Evolutionary conservation across 2,797 vertebrate genomes (phyloP).

Genomic region (Gymnopithys bicolor): DNA sequence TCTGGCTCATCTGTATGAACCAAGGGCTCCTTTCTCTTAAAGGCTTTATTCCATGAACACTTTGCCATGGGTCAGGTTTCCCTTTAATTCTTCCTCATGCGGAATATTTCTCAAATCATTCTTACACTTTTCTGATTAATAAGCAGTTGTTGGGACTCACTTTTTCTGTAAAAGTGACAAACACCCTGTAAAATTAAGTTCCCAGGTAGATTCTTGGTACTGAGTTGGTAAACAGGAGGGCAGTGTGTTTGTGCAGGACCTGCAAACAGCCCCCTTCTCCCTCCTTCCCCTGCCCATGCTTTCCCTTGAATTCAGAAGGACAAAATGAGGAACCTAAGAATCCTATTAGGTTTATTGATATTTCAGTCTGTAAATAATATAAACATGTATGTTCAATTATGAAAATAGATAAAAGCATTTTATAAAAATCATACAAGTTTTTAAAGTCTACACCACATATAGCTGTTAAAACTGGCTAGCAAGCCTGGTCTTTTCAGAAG

Average conservation of each 20-base stretch:
- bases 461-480: slow-evolving; percentile 1
- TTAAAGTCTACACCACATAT: rapidly evolving
- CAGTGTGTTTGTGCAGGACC: not conserved
- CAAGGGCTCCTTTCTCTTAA: not conserved
- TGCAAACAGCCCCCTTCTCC: not conserved
- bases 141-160: not conserved
- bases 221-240: not conserved
- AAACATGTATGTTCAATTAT: slow-evolving; percentile 12
- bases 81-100: not conserved
- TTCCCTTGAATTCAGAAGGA: not conserved
- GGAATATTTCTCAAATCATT: not conserved
- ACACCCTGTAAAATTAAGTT: not conserved
- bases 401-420: slow-evolving; percentile 40
- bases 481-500: not conserved
- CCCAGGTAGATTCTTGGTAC: not conserved
- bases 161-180: not conserved
- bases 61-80: too few species aligned
- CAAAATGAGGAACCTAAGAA: not conserved
- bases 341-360: slow-evolving; percentile 61
- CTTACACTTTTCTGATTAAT: not conserved
- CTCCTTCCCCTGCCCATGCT: not conserved
- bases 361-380: slow-evolving; percentile 32
- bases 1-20: not conserved
- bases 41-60: not conserved
- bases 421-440: slow-evolving; percentile 1